Percentiles rank a stretch among this genome's conserved stretches.
phyloP scores from a whole-genome alignment of 2,113 vertebrate genomes.

The Turdus rufiventris region DNA sequence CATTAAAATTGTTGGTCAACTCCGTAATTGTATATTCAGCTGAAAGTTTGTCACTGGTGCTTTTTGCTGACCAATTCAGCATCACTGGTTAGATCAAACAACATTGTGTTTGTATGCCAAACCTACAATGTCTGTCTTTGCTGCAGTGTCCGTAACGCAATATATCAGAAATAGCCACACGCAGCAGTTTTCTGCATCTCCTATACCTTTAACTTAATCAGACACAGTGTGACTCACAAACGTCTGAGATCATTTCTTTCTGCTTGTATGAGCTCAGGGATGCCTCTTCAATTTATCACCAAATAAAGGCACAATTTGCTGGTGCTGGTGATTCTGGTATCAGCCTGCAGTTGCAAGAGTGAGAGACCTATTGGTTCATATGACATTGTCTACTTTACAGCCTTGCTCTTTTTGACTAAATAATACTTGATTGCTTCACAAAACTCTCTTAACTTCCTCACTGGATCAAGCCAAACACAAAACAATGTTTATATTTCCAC shows the following conservation, averaged over 20 bases:
- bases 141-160: slow-evolving; percentile 23
- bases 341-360: not conserved
- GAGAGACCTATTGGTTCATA: not conserved
- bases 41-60: not conserved
- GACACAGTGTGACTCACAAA: slow-evolving; percentile 56
- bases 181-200: slow-evolving; percentile 30
- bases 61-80: slow-evolving; percentile 14
- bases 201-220: slow-evolving; percentile 47
- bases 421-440: slow-evolving; percentile 8
- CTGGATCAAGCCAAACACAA: not conserved
- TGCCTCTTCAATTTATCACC: slow-evolving; percentile 56
- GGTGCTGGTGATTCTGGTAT: slow-evolving; percentile 44
- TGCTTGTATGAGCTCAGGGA: slow-evolving; percentile 58
- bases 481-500: not conserved
- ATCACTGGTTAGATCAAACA: not conserved
- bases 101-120: not conserved
- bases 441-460: not conserved
- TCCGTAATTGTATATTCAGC: not conserved
- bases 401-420: slow-evolving; percentile 1
- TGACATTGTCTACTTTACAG: not conserved
- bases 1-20: slow-evolving; percentile 35
- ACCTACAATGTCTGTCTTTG: not conserved
- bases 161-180: slow-evolving; percentile 16
- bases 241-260: slow-evolving; percentile 56
- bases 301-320: slow-evolving; percentile 59